Percentiles rank a stretch among this genome's conserved stretches.
Conservation (phyloP, 2,888 invertebrate genomes). For the Chironomus tentans region DNA sequence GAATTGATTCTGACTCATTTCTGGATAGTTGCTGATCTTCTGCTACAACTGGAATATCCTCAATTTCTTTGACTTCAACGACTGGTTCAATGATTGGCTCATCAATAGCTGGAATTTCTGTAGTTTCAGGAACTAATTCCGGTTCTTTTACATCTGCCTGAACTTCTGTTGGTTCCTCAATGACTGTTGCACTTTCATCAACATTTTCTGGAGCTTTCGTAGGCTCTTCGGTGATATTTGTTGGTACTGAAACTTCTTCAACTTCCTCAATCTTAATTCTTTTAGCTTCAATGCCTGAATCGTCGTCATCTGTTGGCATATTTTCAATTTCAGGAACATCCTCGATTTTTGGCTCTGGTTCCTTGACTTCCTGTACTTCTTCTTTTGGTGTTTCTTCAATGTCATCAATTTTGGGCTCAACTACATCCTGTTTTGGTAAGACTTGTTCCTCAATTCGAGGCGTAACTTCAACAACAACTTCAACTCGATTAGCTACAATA, state of each 20-base stretch:
- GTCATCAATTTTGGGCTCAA: neutral
- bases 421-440: neutral
- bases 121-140: neutral
- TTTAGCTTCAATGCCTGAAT: constrained; percentile 12
- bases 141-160: neutral
- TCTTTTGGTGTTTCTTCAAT: neutral
- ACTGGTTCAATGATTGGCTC: neutral
- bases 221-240: constrained; percentile 30
- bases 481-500: constrained; percentile 26
- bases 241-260: constrained; percentile 7
- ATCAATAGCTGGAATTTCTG: neutral
- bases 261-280: constrained; percentile 6
- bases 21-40: constrained; percentile 40
- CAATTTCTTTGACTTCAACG: neutral
- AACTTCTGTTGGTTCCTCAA: neutral
- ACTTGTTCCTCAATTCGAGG: constrained; percentile 20
- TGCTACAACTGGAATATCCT: constrained; percentile 29
- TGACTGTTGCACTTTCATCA: neutral
- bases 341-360: neutral
- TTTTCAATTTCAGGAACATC: constrained; percentile 19
- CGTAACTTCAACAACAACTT: neutral
- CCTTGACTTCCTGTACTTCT: neutral
- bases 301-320: constrained; percentile 14
- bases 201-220: constrained; percentile 29
- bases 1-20: constrained; percentile 36